Conservation (phyloP, 2,797 vertebrate species). For the Aulostomus chinensis region DNA sequence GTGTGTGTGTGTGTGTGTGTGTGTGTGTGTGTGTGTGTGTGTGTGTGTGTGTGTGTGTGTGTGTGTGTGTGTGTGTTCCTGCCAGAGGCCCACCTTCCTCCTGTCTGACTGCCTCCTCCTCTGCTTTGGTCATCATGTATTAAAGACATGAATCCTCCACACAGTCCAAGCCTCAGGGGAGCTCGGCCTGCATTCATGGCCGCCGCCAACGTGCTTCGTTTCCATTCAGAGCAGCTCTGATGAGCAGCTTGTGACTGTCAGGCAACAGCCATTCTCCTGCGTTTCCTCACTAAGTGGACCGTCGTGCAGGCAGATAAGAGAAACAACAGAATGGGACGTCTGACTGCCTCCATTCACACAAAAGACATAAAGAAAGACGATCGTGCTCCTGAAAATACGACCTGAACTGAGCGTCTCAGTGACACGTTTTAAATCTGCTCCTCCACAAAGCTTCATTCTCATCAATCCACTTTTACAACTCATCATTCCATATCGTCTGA, state of each 20-base stretch:
- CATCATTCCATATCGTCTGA: no score
- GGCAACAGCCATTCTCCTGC: constrained; percentile 8
- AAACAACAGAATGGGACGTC: constrained; percentile 25
- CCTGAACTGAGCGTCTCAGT: neutral
- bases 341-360: constrained; percentile 16
- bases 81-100: neutral
- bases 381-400: constrained; percentile 17
- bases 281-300: constrained; percentile 12
- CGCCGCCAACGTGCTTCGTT: constrained; percentile 48
- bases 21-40: neutral
- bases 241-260: constrained; percentile 60
- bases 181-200: constrained; percentile 31
- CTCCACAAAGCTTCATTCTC: no score
- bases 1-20: neutral
- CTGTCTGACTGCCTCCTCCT: no score
- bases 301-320: constrained; percentile 43
- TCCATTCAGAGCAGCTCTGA: constrained; percentile 67
- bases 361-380: constrained; percentile 16
- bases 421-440: neutral
- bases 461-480: no score
- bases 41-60: constrained; percentile 16
- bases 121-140: constrained; percentile 31
- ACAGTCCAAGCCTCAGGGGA: constrained; percentile 34
- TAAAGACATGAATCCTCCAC: constrained; percentile 58
- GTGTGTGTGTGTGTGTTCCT: constrained; percentile 8